Evolutionary conservation across 2,113 vertebrate species (phyloP).

Genomic region (Hippopotamus amphibius): DNA sequence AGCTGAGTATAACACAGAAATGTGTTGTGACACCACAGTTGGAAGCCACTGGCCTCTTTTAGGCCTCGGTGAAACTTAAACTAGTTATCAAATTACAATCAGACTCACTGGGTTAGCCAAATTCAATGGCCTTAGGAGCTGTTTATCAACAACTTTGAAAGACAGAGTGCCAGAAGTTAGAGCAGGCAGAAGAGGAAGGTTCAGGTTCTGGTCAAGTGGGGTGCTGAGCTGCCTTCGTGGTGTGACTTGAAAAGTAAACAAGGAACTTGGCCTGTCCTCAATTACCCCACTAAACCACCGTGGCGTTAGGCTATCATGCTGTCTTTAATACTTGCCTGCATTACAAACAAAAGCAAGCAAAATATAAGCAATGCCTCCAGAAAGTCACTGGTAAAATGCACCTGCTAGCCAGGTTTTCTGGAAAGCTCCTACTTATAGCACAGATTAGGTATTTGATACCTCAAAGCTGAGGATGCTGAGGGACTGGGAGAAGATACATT

Average conservation of each 20-base stretch:
- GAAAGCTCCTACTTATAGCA: not conserved
- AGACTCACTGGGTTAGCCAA: constrained; percentile 15
- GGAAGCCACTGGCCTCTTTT: not conserved
- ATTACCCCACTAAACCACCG: not conserved
- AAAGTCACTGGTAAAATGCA: constrained; percentile 10
- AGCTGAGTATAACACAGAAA: constrained; percentile 14
- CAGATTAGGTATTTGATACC: not conserved
- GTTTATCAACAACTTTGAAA: constrained; percentile 39
- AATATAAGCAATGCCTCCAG: not conserved
- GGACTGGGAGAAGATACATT: not conserved
- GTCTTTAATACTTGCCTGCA: not conserved
- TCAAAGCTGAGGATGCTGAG: not conserved
- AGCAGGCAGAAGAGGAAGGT: not conserved
- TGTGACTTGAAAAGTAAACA: not conserved
- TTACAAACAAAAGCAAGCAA: constrained; percentile 18
- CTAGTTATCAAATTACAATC: constrained; percentile 56
- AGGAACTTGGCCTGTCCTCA: not conserved
- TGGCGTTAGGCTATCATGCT: not conserved
- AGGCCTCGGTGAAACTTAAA: constrained; percentile 41
- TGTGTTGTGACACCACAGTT: not conserved
- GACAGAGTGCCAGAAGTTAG: not conserved
- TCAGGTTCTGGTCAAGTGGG: not conserved
- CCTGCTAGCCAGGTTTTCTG: not conserved
- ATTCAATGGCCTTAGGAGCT: constrained; percentile 17
- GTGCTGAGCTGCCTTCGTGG: not conserved